phyloP scores from a whole-genome alignment of 92 coral and sea anemone genomes.

The Anthopleura xanthogrammica region DNA sequence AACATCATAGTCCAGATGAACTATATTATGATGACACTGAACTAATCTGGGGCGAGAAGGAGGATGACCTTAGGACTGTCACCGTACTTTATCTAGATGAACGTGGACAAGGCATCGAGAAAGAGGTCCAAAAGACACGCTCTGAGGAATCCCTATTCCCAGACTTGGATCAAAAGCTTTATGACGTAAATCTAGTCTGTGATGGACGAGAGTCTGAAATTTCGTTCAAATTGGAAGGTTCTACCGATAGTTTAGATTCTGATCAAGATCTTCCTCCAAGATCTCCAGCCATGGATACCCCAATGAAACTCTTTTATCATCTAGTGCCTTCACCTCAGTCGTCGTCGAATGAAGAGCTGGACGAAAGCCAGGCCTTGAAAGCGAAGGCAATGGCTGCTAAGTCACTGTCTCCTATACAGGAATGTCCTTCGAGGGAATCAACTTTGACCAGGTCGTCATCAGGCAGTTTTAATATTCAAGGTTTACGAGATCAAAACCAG shows the following conservation, averaged over 20 bases:
- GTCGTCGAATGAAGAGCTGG: slow-evolving; percentile 82
- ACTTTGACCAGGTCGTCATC: slow-evolving; percentile 46
- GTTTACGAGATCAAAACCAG: slow-evolving; percentile 52
- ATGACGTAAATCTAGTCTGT: slow-evolving; percentile 10
- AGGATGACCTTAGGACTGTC: slow-evolving; percentile 61
- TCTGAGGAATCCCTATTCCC: slow-evolving; percentile 68
- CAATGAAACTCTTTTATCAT: slow-evolving; percentile 87
- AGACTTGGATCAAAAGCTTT: slow-evolving; percentile 49
- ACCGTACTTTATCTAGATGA: slow-evolving; percentile 63
- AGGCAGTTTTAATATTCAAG: slow-evolving; percentile 33
- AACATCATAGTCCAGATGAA: slow-evolving; percentile 70
- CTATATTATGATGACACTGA: slow-evolving; percentile 81
- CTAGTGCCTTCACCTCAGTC: slow-evolving; percentile 96
- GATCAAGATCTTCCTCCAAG: slow-evolving; percentile 86
- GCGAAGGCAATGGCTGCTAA: slow-evolving; percentile 43
- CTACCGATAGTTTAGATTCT: slow-evolving; percentile 40
- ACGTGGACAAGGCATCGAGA: slow-evolving; percentile 42
- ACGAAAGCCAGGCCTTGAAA: slow-evolving; percentile 60
- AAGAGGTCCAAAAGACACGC: slow-evolving; percentile 32
- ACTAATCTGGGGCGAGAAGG: slow-evolving; percentile 70
- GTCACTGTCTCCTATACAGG: slow-evolving; percentile 78
- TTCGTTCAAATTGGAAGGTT: slow-evolving; percentile 20
- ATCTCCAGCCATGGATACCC: slow-evolving; percentile 90
- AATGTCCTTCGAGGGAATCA: slow-evolving; percentile 80
- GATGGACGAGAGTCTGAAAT: slow-evolving; percentile 23